Conservation (phyloP, 2,797 vertebrate genomes). For the Cossypha heuglini region DNA sequence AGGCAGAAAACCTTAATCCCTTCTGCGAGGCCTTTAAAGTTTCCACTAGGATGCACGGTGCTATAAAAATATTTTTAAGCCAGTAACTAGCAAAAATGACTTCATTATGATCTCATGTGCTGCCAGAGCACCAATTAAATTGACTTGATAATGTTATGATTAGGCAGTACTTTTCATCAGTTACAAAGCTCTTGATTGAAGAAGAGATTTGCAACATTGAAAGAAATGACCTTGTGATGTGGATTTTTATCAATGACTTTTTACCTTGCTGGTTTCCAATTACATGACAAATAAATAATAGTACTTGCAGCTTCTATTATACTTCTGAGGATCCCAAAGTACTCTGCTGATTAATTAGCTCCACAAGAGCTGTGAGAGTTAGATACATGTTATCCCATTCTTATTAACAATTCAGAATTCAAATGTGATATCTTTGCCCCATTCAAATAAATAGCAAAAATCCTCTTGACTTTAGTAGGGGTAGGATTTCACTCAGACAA, state of each 20-base stretch:
- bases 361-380: conserved; percentile 37
- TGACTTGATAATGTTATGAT: conserved; percentile 71
- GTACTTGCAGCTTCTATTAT: conserved; percentile 59
- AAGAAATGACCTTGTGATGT: conserved; percentile 65
- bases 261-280: conserved; percentile 65
- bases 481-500: background rate
- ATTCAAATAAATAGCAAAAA: conserved; percentile 38
- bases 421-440: conserved; percentile 12
- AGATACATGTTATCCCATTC: conserved; percentile 25
- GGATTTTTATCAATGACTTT: conserved; percentile 70
- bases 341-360: conserved; percentile 66
- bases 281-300: conserved; percentile 69
- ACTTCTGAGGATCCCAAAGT: conserved; percentile 60
- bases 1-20: background rate
- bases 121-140: conserved; percentile 73
- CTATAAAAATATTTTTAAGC: conserved; percentile 72
- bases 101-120: conserved; percentile 72
- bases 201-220: conserved; percentile 61
- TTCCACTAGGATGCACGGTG: conserved; percentile 24
- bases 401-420: conserved; percentile 54
- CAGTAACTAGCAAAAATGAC: conserved; percentile 67
- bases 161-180: conserved; percentile 68
- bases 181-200: conserved; percentile 69
- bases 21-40: conserved; percentile 12
- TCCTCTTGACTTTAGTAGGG: background rate